Base-by-base conservation (phyloP, 1,140 invertebrate species). In the Branchinecta lynchi region DNA sequence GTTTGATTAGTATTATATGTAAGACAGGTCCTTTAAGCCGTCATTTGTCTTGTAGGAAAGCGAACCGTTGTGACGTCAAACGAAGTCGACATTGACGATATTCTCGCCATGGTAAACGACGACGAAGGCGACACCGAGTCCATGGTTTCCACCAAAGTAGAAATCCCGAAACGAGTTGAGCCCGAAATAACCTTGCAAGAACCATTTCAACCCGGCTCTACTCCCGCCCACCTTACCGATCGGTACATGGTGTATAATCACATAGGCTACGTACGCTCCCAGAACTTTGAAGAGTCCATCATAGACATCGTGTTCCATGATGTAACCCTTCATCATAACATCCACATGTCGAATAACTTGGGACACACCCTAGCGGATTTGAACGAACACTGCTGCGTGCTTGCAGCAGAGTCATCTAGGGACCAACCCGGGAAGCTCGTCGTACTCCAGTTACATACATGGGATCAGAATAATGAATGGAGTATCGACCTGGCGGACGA, bases 271-370 rank as follows among this genome's bases (percentile, higher is more conserved):
- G 66, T 46, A 43, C 66, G 80, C 86, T 70, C 70, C 72, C 71
- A 68, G 72, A 45, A 65, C 8, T 66, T 9, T 69, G 86, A 86
- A 45, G 78, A 82, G 73, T 80, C 79, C 71, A 87, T 85, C 20
- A 94, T 98, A 70, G 92, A 96, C 78, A 87, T 97, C 9, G 92
- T 96, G 76, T 98, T 98, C 80, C 93, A 97, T 75, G 92, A 98
- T 80, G 84, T 87, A 0, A 83, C 85, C n/a, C 79, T 89, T 46
- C 92, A 98, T 80, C 92, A 95, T 79, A 85, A 89, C 7, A 86
- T 97, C 75, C 89, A 95, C 77, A 82, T 97, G 43, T 86, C 85
- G 73, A 98, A 96, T 80, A 85, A 87, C 75, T 79, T 86, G 8
- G 79, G 79, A 66, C 87, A 89, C 76, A 88, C 86, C 12, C 86